Conservation (phyloP, 2,113 vertebrate species). For the Cettia cetti region DNA sequence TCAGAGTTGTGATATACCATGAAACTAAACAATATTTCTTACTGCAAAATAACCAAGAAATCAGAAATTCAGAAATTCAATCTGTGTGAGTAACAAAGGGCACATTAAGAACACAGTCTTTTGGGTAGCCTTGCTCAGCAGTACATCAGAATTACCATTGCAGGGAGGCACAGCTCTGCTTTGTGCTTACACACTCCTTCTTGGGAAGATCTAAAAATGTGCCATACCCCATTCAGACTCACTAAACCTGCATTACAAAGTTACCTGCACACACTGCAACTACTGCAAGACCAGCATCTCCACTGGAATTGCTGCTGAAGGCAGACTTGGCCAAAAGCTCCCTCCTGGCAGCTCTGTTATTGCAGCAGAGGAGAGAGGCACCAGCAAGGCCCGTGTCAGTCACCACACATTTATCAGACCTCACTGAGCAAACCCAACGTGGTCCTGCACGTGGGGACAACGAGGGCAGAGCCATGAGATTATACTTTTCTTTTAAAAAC, state of each 20-base stretch:
- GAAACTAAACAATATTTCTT: neutral
- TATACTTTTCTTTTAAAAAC: neutral
- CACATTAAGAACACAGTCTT: neutral
- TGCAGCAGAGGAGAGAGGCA: neutral
- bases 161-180: neutral
- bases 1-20: neutral
- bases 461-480: neutral
- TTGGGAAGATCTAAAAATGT: neutral
- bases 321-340: neutral
- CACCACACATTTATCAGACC: neutral
- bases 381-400: neutral
- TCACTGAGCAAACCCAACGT: fast-evolving
- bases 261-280: neutral
- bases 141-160: neutral
- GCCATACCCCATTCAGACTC: neutral
- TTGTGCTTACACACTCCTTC: neutral
- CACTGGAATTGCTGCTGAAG: neutral
- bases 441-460: neutral
- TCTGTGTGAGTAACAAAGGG: neutral
- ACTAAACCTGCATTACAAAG: neutral
- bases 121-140: neutral
- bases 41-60: neutral
- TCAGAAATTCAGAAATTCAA: slow-evolving; percentile 17
- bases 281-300: neutral
- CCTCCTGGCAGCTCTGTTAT: neutral